These are phyloP conservation scores for Drosophila takahashii DNA, from an alignment of 1,140 invertebrate species.

Conservation along the genomic window DNA sequence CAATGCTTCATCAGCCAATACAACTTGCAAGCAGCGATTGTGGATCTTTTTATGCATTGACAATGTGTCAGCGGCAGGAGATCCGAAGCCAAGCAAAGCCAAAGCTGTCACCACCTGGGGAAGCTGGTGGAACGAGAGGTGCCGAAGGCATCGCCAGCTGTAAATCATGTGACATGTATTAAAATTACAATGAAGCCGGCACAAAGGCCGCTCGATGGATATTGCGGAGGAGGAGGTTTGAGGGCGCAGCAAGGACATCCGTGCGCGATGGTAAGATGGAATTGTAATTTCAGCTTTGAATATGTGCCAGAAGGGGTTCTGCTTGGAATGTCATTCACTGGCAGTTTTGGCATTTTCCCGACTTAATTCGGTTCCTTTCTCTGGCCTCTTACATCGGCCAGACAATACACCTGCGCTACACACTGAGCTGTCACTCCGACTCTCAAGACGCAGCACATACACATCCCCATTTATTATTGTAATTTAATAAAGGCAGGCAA, in stretches of 20 bases:
- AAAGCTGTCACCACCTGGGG: conserved; percentile 27
- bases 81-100: conserved; percentile 5
- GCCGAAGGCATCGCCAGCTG: conserved; percentile 41
- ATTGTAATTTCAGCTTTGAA: conserved; percentile 54
- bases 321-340: conserved; percentile 26
- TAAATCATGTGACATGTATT: conserved; percentile 56
- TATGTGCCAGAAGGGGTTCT: conserved; percentile 20
- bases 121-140: not conserved
- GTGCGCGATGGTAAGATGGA: conserved; percentile 12
- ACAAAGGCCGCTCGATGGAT: conserved; percentile 28
- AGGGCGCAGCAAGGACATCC: conserved; percentile 1
- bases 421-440: not conserved
- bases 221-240: not conserved
- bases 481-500: conserved; percentile 51
- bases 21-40: conserved; percentile 9
- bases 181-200: conserved; percentile 45
- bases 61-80: conserved; percentile 21
- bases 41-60: conserved; percentile 17
- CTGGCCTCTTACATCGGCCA: conserved; percentile 28
- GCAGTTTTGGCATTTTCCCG: conserved; percentile 42
- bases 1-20: conserved; percentile 19
- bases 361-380: conserved; percentile 57
- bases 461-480: conserved; percentile 62
- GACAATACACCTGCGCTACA: conserved; percentile 54
- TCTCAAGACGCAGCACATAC: conserved; percentile 32